Evolutionary conservation across 2,797 vertebrate genomes (phyloP).

Genomic region (Enteromius unitaeniatus): DNA sequence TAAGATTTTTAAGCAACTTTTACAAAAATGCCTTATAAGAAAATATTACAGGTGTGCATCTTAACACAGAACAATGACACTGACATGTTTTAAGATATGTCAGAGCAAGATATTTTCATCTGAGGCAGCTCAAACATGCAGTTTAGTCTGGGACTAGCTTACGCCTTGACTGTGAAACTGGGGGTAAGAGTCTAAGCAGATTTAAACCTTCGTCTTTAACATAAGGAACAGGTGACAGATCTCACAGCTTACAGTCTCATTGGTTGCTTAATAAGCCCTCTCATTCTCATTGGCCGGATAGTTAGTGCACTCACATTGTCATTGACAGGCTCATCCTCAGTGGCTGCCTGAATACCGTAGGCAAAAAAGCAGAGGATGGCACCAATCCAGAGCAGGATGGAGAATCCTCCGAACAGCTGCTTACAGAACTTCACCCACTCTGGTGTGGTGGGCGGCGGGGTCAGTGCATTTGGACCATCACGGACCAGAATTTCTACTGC

Average conservation of each 20-base stretch:
- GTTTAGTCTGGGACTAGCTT: too few relatives aligned
- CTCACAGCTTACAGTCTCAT: not conserved
- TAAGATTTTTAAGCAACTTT: too few relatives aligned
- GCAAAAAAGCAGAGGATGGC: conserved; percentile 93
- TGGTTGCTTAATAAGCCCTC: not conserved
- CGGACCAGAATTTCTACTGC: conserved; percentile 84
- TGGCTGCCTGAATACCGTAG: conserved; percentile 88
- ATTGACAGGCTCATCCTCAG: conserved; percentile 86
- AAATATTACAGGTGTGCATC: too few relatives aligned
- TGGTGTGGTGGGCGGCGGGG: conserved; percentile 89
- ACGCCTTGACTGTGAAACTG: too few relatives aligned
- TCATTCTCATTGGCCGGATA: not conserved
- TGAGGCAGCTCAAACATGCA: too few relatives aligned
- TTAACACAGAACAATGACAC: too few relatives aligned
- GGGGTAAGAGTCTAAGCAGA: not conserved
- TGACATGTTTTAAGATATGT: too few relatives aligned
- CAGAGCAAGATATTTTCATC: too few relatives aligned
- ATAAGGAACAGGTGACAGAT: not conserved
- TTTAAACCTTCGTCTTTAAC: not conserved
- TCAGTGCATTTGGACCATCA: conserved; percentile 89
- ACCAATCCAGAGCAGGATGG: conserved; percentile 92
- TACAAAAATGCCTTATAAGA: too few relatives aligned
- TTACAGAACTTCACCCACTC: conserved; percentile 97
- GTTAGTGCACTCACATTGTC: conserved; percentile 84
- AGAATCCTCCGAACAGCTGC: conserved; percentile 95